phyloP scores from a whole-genome alignment of 1,140 invertebrate genomes.

The Drosophila grimshawi region DNA sequence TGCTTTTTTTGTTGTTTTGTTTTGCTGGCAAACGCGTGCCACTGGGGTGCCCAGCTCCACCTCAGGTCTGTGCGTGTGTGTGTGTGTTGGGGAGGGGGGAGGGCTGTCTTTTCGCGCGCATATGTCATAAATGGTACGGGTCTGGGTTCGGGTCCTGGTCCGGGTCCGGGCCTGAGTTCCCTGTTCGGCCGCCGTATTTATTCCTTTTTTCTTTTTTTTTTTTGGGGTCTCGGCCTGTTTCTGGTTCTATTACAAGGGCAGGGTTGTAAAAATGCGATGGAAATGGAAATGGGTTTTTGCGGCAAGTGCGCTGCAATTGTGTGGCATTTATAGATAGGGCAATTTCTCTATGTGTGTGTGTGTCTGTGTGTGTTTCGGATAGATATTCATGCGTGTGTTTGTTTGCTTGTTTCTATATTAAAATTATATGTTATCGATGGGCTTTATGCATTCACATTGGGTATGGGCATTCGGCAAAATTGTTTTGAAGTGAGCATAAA shows the following conservation, averaged over 20 bases:
- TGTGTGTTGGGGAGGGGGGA: no score
- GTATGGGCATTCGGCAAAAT: slow-evolving; percentile 47
- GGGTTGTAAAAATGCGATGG: slow-evolving; percentile 51
- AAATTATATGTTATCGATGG: slow-evolving; percentile 71
- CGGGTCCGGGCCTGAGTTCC: no score
- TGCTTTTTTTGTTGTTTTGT: slow-evolving; percentile 11
- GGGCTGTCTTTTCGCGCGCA: slow-evolving; percentile 46
- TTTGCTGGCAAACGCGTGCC: slow-evolving; percentile 23
- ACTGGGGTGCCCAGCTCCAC: slow-evolving; percentile 6
- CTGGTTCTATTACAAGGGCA: slow-evolving; percentile 33
- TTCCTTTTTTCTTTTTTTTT: neutral
- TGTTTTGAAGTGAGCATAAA: slow-evolving; percentile 73
- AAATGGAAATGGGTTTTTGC: slow-evolving; percentile 73
- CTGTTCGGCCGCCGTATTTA: neutral
- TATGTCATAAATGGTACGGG: slow-evolving; percentile 72
- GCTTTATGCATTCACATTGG: slow-evolving; percentile 31
- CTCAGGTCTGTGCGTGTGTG: neutral
- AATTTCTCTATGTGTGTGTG: slow-evolving; percentile 25
- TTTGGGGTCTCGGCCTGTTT: slow-evolving; percentile 41
- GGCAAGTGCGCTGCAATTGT: slow-evolving; percentile 75
- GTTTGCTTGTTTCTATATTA: slow-evolving; percentile 50
- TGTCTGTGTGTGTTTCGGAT: slow-evolving; percentile 29
- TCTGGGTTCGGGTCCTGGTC: neutral
- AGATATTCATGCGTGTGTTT: slow-evolving; percentile 64
- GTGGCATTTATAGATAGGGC: slow-evolving; percentile 66